Conservation (phyloP, 2,797 vertebrate genomes). For the Pipistrellus pygmaeus region DNA sequence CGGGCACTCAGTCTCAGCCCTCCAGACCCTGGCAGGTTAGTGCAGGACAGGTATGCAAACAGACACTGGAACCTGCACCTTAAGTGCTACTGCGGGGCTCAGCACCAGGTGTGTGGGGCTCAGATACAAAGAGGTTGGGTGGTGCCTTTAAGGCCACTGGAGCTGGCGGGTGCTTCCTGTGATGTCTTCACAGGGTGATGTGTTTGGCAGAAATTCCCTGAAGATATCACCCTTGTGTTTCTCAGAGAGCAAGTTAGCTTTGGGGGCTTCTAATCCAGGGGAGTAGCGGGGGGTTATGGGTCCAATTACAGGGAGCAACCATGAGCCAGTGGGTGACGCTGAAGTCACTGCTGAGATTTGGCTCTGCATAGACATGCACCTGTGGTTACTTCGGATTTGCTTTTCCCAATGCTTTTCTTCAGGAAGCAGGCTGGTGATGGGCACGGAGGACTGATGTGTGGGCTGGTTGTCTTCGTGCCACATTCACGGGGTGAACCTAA, state of each 20-base stretch:
- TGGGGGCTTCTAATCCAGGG: background rate
- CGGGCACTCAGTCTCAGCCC: background rate
- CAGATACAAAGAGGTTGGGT: background rate
- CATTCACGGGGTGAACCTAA: background rate
- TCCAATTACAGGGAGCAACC: background rate
- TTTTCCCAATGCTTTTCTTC: background rate
- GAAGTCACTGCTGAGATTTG: background rate
- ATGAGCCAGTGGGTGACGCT: background rate
- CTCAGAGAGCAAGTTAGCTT: background rate
- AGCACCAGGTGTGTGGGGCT: background rate
- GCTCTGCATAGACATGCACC: background rate
- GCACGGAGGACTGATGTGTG: background rate
- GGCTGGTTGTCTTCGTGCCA: background rate
- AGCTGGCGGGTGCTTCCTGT: background rate
- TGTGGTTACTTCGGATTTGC: background rate
- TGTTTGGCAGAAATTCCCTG: background rate
- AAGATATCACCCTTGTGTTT: constrained; percentile 8
- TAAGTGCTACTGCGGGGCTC: rapidly evolving
- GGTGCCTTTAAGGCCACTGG: background rate
- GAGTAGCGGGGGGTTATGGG: background rate
- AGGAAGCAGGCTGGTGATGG: background rate
- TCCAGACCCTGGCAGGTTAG: background rate
- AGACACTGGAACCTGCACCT: background rate
- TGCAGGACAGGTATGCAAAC: background rate
- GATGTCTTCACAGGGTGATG: background rate